phyloP scores from a whole-genome alignment of 2,888 invertebrate genomes.

The Drosophila multiciliata region DNA sequence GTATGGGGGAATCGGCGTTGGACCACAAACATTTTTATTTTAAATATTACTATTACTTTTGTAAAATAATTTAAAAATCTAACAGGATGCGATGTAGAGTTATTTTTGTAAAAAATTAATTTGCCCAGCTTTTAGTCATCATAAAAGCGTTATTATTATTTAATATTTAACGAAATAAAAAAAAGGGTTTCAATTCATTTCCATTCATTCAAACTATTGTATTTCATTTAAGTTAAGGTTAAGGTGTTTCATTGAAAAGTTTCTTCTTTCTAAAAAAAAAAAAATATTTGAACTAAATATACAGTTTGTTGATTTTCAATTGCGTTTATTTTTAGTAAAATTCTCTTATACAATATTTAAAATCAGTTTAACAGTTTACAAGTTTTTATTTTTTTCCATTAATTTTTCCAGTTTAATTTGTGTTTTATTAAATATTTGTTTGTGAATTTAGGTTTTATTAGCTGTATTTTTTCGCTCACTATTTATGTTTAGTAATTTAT shows the following conservation, averaged over 20 bases:
- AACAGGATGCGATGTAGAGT: background rate
- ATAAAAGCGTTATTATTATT: background rate
- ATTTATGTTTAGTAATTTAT: constrained; percentile 33
- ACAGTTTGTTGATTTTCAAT: constrained; percentile 46
- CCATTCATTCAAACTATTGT: background rate
- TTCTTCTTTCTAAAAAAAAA: background rate
- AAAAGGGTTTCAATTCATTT: background rate
- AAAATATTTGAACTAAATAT: background rate
- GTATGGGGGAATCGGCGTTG: background rate
- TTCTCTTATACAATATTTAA: constrained; percentile 75
- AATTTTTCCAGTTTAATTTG: constrained; percentile 20
- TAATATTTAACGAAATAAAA: background rate
- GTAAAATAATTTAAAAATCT: background rate
- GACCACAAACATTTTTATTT: background rate
- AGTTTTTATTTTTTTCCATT: constrained; percentile 35
- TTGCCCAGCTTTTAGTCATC: background rate
- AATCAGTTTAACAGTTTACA: constrained; percentile 81
- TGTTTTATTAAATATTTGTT: constrained; percentile 54
- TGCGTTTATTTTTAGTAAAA: constrained; percentile 78
- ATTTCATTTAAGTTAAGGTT: background rate
- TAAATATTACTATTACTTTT: background rate
- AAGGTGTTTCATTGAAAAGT: background rate
- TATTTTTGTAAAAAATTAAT: background rate
- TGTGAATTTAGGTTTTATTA: constrained; percentile 40
- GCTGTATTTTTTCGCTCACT: constrained; percentile 35